Evolutionary conservation across 2,797 vertebrate species (phyloP).

Genomic region (Sebastolobus altivelis): DNA sequence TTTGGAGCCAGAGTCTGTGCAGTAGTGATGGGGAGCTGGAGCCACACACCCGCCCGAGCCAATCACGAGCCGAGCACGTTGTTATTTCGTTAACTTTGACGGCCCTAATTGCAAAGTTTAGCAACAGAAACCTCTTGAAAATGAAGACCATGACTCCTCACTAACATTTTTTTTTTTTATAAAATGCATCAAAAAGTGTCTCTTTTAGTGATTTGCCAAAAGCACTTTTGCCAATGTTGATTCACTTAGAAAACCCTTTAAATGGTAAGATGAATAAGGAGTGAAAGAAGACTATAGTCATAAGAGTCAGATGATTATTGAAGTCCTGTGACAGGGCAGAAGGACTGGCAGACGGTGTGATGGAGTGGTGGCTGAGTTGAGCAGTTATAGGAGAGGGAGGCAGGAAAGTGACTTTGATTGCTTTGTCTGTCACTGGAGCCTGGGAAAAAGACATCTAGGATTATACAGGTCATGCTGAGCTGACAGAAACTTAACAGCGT

Average conservation of each 20-base stretch:
- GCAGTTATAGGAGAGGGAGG: not conserved
- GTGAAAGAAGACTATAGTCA: not conserved
- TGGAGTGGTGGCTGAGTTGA: slow-evolving; percentile 11
- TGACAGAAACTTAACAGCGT: slow-evolving; percentile 40
- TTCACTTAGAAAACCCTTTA: not conserved
- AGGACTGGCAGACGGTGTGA: not conserved
- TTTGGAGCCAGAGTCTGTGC: too few species aligned
- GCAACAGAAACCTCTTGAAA: not conserved
- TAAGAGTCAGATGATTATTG: not conserved
- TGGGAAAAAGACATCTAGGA: slow-evolving; percentile 12
- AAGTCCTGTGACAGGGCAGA: not conserved
- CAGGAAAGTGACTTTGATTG: slow-evolving; percentile 45
- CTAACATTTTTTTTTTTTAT: too few species aligned
- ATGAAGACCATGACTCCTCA: not conserved
- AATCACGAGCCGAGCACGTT: too few species aligned
- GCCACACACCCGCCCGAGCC: too few species aligned
- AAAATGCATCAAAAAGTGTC: not conserved
- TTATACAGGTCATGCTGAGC: slow-evolving; percentile 47
- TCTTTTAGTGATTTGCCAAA: not conserved
- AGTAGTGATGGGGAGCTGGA: too few species aligned
- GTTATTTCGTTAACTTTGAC: too few species aligned
- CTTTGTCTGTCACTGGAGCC: slow-evolving; percentile 37
- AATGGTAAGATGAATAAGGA: not conserved
- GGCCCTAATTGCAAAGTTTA: not conserved
- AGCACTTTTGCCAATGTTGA: not conserved